Conservation (phyloP, 2,888 invertebrate species). For the Eutolmus rufibarbis region DNA sequence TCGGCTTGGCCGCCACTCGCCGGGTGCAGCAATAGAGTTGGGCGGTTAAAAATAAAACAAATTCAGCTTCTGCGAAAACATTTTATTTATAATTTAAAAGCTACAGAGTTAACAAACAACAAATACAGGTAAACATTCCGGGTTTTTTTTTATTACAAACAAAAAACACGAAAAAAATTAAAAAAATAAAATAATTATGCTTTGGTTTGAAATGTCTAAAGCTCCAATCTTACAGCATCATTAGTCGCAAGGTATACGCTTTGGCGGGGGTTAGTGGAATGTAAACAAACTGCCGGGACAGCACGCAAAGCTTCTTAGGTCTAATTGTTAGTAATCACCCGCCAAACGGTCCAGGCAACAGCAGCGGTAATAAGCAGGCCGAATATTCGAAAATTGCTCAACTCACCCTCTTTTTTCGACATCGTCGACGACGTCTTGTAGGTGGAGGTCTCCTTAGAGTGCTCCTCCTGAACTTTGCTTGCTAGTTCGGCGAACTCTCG, state of each 20-base stretch:
- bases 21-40: background rate
- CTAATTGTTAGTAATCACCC: slow-evolving; percentile 50
- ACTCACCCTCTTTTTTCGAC: slow-evolving; percentile 64
- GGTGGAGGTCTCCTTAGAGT: slow-evolving; percentile 51
- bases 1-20: background rate
- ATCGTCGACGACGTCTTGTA: slow-evolving; percentile 47
- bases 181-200: background rate
- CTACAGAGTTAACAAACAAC: slow-evolving; percentile 11
- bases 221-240: background rate
- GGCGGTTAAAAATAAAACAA: slow-evolving; percentile 26
- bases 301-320: slow-evolving; percentile 23
- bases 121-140: slow-evolving; percentile 7
- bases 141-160: background rate
- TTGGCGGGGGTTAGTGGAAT: background rate
- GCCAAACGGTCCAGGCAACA: slow-evolving; percentile 57
- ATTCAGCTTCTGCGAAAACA: slow-evolving; percentile 2
- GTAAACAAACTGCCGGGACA: background rate
- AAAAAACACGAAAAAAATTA: background rate
- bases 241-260: background rate
- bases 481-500: slow-evolving; percentile 72
- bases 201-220: background rate
- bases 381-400: slow-evolving; percentile 49
- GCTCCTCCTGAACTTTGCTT: slow-evolving; percentile 54
- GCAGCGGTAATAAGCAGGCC: slow-evolving; percentile 58
- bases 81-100: slow-evolving; percentile 13